phyloP scores from a whole-genome alignment of 2,888 invertebrate genomes.

The Zelleria hepariella region DNA sequence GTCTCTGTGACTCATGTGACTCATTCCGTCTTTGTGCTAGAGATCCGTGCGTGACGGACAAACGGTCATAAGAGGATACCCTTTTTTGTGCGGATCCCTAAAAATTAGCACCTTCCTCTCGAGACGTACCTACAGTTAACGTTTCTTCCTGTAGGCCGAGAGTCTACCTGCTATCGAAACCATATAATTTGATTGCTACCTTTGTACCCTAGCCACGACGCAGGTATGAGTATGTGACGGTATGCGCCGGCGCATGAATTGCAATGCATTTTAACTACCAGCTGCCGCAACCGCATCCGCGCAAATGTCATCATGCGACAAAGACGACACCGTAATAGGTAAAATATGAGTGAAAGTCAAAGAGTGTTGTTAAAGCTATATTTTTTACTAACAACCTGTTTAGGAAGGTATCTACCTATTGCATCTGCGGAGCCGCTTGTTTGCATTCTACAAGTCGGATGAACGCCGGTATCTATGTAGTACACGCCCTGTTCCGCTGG shows the following conservation, averaged over 20 bases:
- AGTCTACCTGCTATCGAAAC: background rate
- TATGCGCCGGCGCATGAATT: background rate
- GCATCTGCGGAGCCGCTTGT: background rate
- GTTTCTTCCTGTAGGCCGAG: background rate
- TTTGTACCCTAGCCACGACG: background rate
- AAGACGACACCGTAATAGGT: background rate
- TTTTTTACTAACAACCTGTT: slow-evolving; percentile 1
- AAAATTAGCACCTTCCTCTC: background rate
- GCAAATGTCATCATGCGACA: background rate
- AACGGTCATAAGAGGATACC: too few species aligned
- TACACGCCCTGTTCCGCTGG: background rate
- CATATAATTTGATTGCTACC: background rate
- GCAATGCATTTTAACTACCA: background rate
- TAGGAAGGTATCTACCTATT: too few species aligned
- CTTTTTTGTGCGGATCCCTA: too few species aligned
- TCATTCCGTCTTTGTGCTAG: too few species aligned
- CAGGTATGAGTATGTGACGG: background rate
- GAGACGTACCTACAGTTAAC: background rate
- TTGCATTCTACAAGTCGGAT: slow-evolving; percentile 1
- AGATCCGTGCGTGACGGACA: too few species aligned
- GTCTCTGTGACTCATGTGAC: too few species aligned
- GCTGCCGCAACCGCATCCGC: background rate
- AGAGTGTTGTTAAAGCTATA: background rate
- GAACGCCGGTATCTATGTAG: background rate
- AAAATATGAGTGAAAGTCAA: slow-evolving; percentile 4